Evolutionary conservation across 2,888 invertebrate genomes (phyloP), one percentile per base, ranked within the genome.

Genomic region (Ectropis crepuscularia): DNA sequence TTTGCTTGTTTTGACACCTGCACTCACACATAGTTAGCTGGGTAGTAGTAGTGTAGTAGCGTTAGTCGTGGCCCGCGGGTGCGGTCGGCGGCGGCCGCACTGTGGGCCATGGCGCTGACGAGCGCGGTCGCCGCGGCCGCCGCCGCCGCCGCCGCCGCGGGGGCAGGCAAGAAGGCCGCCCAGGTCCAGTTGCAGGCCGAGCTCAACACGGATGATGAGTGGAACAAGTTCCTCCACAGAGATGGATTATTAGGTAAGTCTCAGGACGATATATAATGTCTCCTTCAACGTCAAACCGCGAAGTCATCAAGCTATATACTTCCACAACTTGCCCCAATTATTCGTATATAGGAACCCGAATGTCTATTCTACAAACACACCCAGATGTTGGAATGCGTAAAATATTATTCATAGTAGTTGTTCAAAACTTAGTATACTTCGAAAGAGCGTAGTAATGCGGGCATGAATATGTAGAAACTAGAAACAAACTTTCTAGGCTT

Each of bases 131-230:
- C 87, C 57, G 80, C 84, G 80, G 87, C 86, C 70, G 85, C 87
- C 65, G 89, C 90, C 61, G 86, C 87, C 65, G 87, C 86, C 68
- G 89, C 87, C 79, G 88, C 89, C 69, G 89, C 87, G 70, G 89
- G 91, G 59, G 90, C 92, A 93, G 93, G 93, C 86, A 97, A 97
- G 88, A 97, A 97, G 86, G 96, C 95, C 39, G 95, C 94, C 47
- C 95, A 95, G 68, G 95, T 96, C 10, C 96, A 96, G 75, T 87
- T 97, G 63, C 97, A 97, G 88, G 94, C 95, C 0, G 98, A 98
- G 80, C 93, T 98, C 45, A 95, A 94, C 73, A 96, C 93, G 1
- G 96, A 98, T 74, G 98, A 98, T 65, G 98, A 98, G 58, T 97
- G 98, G 95, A 94, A 95, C 57, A 96, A 96, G 81, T 95, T 98